Conservation (phyloP, 2,113 vertebrate genomes). For the Cyanoderma ruficeps region DNA sequence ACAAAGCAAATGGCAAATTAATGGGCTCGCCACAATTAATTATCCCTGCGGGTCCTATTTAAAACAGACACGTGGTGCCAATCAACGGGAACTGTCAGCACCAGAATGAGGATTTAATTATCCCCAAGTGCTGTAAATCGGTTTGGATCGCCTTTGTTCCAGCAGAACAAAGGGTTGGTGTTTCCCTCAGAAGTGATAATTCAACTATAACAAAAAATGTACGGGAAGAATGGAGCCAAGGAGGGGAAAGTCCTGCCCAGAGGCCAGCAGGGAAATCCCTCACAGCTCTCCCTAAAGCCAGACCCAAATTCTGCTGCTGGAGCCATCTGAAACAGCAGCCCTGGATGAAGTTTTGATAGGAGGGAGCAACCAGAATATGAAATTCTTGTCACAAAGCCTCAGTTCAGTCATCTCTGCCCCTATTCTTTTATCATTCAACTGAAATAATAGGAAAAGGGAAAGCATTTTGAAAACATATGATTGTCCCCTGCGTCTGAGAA, state of each 20-base stretch:
- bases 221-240: background rate
- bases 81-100: background rate
- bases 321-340: background rate
- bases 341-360: background rate
- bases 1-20: background rate
- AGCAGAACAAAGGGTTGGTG: background rate
- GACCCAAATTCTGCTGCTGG: background rate
- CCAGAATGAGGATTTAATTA: background rate
- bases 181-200: background rate
- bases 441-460: background rate
- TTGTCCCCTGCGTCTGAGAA: background rate
- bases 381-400: background rate
- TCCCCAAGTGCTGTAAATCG: background rate
- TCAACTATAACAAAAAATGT: background rate
- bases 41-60: background rate
- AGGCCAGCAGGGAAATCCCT: background rate
- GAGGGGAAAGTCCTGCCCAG: background rate
- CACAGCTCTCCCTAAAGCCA: background rate
- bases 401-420: background rate
- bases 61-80: background rate
- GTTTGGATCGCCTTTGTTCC: background rate
- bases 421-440: background rate
- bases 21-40: background rate
- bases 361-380: rapidly evolving
- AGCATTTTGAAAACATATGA: background rate